Evolutionary conservation across 2,113 vertebrate species (phyloP).

Genomic region (Mormoops blainvillei): DNA sequence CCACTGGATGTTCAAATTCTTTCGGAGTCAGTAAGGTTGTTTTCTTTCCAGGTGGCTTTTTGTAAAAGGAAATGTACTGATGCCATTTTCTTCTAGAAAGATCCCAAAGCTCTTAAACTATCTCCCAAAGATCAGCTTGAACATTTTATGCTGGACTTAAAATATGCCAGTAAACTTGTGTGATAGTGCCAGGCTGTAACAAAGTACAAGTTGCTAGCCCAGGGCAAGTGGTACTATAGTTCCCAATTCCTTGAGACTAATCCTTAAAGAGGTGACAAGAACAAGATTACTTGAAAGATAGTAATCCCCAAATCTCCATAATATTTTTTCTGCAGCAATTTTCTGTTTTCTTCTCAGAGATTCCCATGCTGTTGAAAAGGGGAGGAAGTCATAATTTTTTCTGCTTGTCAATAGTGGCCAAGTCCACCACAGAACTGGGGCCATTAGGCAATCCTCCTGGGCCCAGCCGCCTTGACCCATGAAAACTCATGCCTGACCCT

Average conservation of each 20-base stretch:
- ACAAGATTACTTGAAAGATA: neutral
- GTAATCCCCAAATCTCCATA: neutral
- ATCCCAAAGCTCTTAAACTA: neutral
- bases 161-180: rapidly evolving
- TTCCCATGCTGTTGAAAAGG: neutral
- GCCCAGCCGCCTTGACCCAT: neutral
- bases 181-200: no score
- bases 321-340: neutral
- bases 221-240: rapidly evolving
- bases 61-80: neutral
- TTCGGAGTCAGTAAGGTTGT: neutral
- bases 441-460: neutral
- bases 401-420: neutral
- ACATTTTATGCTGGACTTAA: neutral
- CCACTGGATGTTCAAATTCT: neutral
- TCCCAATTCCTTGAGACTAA: neutral
- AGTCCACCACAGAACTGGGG: neutral
- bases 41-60: neutral
- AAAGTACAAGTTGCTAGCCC: rapidly evolving
- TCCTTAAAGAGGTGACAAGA: neutral
- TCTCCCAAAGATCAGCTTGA: neutral
- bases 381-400: neutral
- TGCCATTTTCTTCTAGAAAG: conserved; percentile 1
- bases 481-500: neutral
- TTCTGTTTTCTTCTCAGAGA: neutral